These are phyloP conservation scores for Callaeas wilsoni DNA, from an alignment of 2,113 vertebrate species.

Conservation along the genomic window DNA sequence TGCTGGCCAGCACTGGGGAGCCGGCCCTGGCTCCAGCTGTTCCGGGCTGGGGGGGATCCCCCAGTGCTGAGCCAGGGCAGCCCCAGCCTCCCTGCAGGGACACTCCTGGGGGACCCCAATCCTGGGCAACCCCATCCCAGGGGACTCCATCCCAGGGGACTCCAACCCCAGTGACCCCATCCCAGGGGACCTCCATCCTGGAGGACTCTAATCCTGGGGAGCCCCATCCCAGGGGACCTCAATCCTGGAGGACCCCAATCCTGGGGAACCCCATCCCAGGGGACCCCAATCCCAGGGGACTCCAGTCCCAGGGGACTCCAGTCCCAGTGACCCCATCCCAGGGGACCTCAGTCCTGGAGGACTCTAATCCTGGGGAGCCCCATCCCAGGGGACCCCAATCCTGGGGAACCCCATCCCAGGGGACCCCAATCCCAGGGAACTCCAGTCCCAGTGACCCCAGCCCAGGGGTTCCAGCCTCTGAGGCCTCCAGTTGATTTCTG, in stretches of 20 bases:
- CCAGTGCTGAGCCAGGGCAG: neutral
- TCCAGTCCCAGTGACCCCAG: too few relatives aligned
- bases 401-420: neutral
- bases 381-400: too few relatives aligned
- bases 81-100: neutral
- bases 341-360: neutral
- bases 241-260: neutral
- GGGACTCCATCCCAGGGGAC: neutral
- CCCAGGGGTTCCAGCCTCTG: neutral
- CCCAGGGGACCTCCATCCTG: neutral
- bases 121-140: neutral
- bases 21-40: fast-evolving
- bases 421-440: neutral
- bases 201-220: too few relatives aligned
- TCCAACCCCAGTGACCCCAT: neutral
- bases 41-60: fast-evolving
- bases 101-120: neutral
- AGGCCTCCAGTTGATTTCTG: neutral
- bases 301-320: neutral
- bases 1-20: fast-evolving
- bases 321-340: too few relatives aligned
- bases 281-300: too few relatives aligned
- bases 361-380: neutral
- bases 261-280: neutral
- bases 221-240: neutral